These are phyloP conservation scores for Crypturellus tataupa DNA, from an alignment of 2,797 vertebrate genomes.

Conservation along the genomic window DNA sequence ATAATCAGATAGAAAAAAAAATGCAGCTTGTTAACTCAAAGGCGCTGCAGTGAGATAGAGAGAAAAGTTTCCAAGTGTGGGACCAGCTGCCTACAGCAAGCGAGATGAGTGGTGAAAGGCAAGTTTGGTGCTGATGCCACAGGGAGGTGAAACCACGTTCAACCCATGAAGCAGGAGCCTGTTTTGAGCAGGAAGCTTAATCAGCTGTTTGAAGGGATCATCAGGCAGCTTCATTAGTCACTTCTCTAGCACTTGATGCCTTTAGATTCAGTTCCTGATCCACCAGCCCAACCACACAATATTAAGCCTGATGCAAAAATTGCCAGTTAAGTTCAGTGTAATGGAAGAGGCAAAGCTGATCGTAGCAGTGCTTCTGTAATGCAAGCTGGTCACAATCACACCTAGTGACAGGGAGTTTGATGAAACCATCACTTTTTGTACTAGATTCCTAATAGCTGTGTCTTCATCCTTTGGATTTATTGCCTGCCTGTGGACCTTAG, in stretches of 20 bases:
- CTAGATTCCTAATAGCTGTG: background rate
- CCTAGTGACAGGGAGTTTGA: background rate
- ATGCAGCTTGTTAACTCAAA: background rate
- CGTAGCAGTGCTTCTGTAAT: background rate
- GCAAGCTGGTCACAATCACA: background rate
- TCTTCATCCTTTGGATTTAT: background rate
- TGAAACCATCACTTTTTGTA: background rate
- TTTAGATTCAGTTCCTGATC: background rate
- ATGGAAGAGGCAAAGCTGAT: background rate
- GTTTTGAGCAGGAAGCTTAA: background rate
- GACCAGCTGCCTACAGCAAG: background rate
- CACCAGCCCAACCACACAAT: background rate
- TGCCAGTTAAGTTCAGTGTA: background rate
- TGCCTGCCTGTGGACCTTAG: background rate
- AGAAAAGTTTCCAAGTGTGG: background rate
- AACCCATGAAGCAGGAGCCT: background rate
- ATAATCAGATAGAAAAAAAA: constrained; percentile 64
- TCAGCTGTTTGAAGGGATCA: background rate
- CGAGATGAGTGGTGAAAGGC: background rate
- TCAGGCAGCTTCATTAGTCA: background rate
- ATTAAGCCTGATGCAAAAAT: background rate
- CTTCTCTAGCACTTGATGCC: background rate
- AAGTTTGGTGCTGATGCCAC: background rate
- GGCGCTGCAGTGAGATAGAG: constrained; percentile 21
- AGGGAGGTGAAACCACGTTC: background rate